Conservation (phyloP, 1,140 invertebrate genomes). For the Cotesia glomerata region DNA sequence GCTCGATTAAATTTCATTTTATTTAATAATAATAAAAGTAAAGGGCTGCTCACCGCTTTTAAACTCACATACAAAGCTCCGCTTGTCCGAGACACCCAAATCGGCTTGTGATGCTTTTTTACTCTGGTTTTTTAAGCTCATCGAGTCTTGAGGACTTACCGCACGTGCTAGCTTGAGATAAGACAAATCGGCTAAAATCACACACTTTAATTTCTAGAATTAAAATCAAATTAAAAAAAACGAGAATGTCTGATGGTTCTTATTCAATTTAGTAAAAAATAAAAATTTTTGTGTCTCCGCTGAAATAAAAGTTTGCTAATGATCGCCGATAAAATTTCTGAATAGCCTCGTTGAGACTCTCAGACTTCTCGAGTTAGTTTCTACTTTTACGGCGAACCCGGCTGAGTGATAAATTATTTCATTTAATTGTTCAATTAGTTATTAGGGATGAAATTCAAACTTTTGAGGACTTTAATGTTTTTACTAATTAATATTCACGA, state of each 20-base stretch:
- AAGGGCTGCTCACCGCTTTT: too few species aligned
- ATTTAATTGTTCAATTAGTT: too few species aligned
- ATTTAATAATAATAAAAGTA: too few species aligned
- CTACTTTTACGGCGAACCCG: background rate
- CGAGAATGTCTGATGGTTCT: background rate
- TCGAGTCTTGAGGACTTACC: constrained; percentile 45
- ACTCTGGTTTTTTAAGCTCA: constrained; percentile 21
- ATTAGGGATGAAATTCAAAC: too few species aligned
- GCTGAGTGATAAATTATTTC: too few species aligned
- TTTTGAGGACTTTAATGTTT: too few species aligned
- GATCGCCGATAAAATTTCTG: constrained; percentile 46
- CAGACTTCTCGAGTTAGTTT: background rate
- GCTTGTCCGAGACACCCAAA: constrained; percentile 31
- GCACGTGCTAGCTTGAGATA: constrained; percentile 49
- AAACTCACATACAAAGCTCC: constrained; percentile 15
- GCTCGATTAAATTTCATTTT: too few species aligned
- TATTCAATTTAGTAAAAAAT: too few species aligned
- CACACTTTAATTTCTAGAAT: background rate
- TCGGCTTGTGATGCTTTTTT: constrained; percentile 17
- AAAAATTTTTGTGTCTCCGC: constrained; percentile 35
- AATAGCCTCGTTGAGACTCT: constrained; percentile 36
- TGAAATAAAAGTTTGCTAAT: constrained; percentile 53
- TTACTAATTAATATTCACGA: too few species aligned
- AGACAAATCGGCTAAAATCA: constrained; percentile 44
- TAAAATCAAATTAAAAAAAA: background rate